A percentile compares a stretch with the other conserved stretches of the same genome.
Evolutionary conservation across 2,888 invertebrate species (phyloP).

Genomic region (Protula sp.): DNA sequence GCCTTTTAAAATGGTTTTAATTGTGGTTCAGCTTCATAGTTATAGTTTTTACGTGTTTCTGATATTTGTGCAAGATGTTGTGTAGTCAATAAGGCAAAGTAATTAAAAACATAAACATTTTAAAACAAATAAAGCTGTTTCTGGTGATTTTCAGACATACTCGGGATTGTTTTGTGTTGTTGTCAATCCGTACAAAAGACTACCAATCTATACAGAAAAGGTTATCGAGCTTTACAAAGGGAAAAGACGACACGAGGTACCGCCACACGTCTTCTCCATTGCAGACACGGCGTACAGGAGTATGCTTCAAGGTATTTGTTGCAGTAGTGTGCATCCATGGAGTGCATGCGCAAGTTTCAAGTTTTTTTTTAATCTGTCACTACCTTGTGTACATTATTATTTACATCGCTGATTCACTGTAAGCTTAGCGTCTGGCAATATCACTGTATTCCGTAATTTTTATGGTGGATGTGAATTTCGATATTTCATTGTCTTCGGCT

Average conservation of each 20-base stretch:
- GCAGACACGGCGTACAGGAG: conserved; percentile 98
- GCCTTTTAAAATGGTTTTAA: no score
- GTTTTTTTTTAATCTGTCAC: neutral
- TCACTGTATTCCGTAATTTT: no score
- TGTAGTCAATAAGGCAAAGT: no score
- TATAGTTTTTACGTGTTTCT: no score
- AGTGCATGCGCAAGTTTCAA: neutral
- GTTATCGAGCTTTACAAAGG: conserved; percentile 99
- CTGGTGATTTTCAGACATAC: conserved; percentile 85
- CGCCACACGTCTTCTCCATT: conserved; percentile 99
- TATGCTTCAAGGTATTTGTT: conserved; percentile 97
- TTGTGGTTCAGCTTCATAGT: no score
- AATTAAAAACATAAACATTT: no score
- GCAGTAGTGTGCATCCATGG: conserved; percentile 6
- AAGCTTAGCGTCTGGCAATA: no score
- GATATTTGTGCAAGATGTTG: no score
- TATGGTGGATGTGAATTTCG: no score
- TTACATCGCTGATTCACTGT: neutral
- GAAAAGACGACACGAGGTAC: conserved; percentile 97
- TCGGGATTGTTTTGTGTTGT: conserved; percentile 99
- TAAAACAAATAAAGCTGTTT: no score
- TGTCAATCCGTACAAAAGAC: conserved; percentile 97
- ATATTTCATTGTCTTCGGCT: no score
- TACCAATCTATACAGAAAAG: conserved; percentile 99
- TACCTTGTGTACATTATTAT: neutral